Percentiles rank a stretch among this genome's conserved stretches.
These are phyloP conservation scores for Pseudomugil tenellus DNA, from an alignment of 2,797 vertebrate species.

Conservation along the genomic window DNA sequence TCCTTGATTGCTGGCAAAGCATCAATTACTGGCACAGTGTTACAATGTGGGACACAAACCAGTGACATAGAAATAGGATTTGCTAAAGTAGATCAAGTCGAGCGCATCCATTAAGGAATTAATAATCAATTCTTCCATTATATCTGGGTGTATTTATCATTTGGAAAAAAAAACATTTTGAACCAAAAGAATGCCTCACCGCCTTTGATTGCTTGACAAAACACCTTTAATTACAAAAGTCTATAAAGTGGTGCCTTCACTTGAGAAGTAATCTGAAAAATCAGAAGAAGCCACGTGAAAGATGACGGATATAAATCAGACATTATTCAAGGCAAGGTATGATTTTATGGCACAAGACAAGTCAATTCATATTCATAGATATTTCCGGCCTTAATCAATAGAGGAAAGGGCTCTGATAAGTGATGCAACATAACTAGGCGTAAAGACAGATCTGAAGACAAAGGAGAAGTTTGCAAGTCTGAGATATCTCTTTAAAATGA, in stretches of 20 bases:
- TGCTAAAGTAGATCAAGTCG: slow-evolving; percentile 24
- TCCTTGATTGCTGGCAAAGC: slow-evolving; percentile 51
- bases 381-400: slow-evolving; percentile 33
- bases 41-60: slow-evolving; percentile 25
- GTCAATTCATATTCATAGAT: slow-evolving; percentile 30
- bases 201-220: slow-evolving; percentile 17
- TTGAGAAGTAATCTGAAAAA: slow-evolving; percentile 36
- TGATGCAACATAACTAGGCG: not conserved
- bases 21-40: slow-evolving; percentile 51
- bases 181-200: slow-evolving; percentile 15
- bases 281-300: slow-evolving; percentile 25
- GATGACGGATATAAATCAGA: slow-evolving; percentile 21
- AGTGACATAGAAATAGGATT: slow-evolving; percentile 48
- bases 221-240: slow-evolving; percentile 13
- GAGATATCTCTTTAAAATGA: not conserved
- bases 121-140: slow-evolving; percentile 53
- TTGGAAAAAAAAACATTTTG: not conserved
- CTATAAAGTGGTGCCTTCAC: slow-evolving; percentile 24
- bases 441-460: slow-evolving; percentile 10
- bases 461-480: slow-evolving; percentile 3
- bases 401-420: slow-evolving; percentile 12
- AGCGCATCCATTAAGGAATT: slow-evolving; percentile 31
- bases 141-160: slow-evolving; percentile 4
- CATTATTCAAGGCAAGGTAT: slow-evolving; percentile 15
- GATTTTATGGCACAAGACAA: slow-evolving; percentile 10